phyloP scores from a whole-genome alignment of 2,888 invertebrate species.

The Yponomeuta cagnagella region DNA sequence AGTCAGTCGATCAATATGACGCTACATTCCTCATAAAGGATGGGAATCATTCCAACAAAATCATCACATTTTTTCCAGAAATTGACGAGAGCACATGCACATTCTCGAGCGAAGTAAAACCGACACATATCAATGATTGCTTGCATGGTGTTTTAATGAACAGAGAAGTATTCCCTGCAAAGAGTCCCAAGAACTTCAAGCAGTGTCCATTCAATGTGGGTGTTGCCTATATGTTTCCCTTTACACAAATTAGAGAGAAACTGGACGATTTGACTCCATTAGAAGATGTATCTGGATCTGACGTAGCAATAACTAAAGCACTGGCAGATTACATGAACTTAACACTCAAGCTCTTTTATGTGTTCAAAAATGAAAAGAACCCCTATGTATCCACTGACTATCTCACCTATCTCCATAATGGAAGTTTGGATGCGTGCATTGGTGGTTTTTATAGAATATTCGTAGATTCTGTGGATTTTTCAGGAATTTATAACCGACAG shows the following conservation, averaged over 20 bases:
- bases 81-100: constrained; percentile 37
- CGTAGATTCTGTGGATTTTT: constrained; percentile 48
- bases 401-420: constrained; percentile 41
- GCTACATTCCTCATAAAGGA: constrained; percentile 35
- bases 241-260: constrained; percentile 30
- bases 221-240: constrained; percentile 43
- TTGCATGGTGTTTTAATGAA: constrained; percentile 28
- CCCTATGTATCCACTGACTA: constrained; percentile 30
- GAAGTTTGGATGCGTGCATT: constrained; percentile 47
- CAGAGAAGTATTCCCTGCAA: constrained; percentile 33
- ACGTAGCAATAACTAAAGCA: constrained; percentile 50
- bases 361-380: constrained; percentile 35
- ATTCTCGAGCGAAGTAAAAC: constrained; percentile 22
- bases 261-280: constrained; percentile 38
- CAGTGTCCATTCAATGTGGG: constrained; percentile 47
- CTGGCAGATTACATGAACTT: constrained; percentile 45
- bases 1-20: constrained; percentile 29
- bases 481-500: constrained; percentile 49
- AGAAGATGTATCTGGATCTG: constrained; percentile 37
- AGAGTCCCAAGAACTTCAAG: constrained; percentile 38
- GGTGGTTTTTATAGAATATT: constrained; percentile 53
- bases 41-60: constrained; percentile 19
- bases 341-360: constrained; percentile 37
- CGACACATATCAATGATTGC: constrained; percentile 35
- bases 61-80: constrained; percentile 35